These are phyloP conservation scores for Hanleya hanleyi DNA, from an alignment of 2,888 invertebrate species.

Conservation along the genomic window DNA sequence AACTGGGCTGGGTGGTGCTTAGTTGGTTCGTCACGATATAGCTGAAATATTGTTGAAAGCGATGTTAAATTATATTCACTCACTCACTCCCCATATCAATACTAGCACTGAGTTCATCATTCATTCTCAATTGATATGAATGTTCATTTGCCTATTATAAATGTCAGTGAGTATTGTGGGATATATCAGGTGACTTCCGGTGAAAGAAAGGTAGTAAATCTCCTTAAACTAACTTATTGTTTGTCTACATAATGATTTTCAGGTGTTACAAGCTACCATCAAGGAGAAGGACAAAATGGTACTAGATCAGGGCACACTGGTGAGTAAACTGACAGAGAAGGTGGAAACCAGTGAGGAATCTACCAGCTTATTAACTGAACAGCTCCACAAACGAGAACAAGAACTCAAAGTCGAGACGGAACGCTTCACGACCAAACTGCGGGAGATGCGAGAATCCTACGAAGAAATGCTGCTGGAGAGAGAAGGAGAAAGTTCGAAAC, in stretches of 20 bases:
- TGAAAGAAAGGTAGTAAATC: neutral
- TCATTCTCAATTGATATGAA: no score
- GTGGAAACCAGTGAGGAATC: constrained; percentile 62
- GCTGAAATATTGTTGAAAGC: no score
- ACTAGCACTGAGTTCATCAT: no score
- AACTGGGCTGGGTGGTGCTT: no score
- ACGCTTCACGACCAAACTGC: constrained; percentile 54
- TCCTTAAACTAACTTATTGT: neutral
- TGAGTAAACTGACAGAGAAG: constrained; percentile 62
- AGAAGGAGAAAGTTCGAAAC: constrained; percentile 52
- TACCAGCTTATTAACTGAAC: constrained; percentile 52
- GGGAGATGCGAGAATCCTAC: constrained; percentile 65
- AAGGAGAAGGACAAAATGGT: constrained; percentile 61
- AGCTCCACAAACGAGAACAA: constrained; percentile 55
- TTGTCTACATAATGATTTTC: constrained; percentile 64
- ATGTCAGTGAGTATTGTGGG: no score
- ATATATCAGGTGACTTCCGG: no score
- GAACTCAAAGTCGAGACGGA: constrained; percentile 58
- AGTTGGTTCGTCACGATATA: no score
- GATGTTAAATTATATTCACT: no score
- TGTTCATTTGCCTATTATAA: no score
- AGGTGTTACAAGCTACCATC: constrained; percentile 65
- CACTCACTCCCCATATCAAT: no score
- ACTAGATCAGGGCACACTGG: constrained; percentile 53
- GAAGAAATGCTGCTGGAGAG: constrained; percentile 64